Conservation (phyloP, 2,888 invertebrate species). For the Habrosyne pyritoides region DNA sequence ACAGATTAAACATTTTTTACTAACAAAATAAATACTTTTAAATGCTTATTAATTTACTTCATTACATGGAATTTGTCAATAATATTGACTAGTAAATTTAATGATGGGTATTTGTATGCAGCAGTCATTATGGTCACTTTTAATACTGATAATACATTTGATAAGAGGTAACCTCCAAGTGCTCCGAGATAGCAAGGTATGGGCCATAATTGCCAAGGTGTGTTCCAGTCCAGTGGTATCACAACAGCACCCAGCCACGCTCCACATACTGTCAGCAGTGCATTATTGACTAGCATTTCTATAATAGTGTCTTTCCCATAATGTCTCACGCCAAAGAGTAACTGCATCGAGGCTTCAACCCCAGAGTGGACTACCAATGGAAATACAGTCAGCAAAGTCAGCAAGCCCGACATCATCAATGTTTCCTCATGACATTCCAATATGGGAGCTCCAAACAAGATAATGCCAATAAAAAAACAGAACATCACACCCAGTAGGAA, state of each 20-base stretch:
- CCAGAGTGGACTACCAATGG: conserved; percentile 86
- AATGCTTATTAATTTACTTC: conserved; percentile 25
- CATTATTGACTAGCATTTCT: conserved; percentile 83
- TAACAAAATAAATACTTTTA: conserved; percentile 43
- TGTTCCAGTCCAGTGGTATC: conserved; percentile 96
- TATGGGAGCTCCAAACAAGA: conserved; percentile 88
- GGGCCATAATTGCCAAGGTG: conserved; percentile 94
- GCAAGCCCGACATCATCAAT: conserved; percentile 84
- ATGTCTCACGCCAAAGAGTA: conserved; percentile 79
- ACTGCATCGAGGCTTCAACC: conserved; percentile 78
- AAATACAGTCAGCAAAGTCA: conserved; percentile 85
- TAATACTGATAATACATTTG: conserved; percentile 81
- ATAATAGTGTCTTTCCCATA: conserved; percentile 78
- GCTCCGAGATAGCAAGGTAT: conserved; percentile 89
- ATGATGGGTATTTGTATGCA: conserved; percentile 62
- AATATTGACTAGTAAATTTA: conserved; percentile 57
- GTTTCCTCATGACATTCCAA: conserved; percentile 86
- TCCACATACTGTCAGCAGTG: conserved; percentile 86
- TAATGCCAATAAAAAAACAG: conserved; percentile 83
- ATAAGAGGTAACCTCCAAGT: conserved; percentile 83
- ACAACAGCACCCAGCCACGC: conserved; percentile 93
- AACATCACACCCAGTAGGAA: conserved; percentile 72
- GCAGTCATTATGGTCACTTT: conserved; percentile 66
- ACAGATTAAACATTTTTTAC: conserved; percentile 11
- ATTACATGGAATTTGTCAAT: conserved; percentile 46